Evolutionary conservation across 2,797 vertebrate species (phyloP).

Genomic region (Calcarius lapponicus): DNA sequence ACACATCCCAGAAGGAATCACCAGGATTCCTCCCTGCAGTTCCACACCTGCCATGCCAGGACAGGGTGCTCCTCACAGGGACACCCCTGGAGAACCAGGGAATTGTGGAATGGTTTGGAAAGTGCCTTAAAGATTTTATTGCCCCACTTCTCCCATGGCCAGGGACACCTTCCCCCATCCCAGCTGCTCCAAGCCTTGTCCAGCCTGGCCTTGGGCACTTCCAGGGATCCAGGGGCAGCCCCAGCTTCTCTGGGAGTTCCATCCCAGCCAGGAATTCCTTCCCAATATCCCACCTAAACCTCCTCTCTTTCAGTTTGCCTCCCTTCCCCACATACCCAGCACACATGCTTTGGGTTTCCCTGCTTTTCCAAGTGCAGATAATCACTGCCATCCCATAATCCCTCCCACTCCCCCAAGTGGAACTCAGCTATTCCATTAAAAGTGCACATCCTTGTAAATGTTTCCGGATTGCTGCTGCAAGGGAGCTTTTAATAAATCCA

Average conservation of each 20-base stretch:
- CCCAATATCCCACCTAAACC: neutral
- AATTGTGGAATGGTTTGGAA: neutral
- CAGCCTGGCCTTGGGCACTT: fast-evolving
- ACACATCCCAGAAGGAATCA: fast-evolving
- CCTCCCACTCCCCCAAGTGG: neutral
- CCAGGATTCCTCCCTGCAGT: fast-evolving
- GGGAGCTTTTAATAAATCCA: conserved; percentile 44
- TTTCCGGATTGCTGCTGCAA: conserved; percentile 25
- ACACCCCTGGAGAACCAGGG: fast-evolving
- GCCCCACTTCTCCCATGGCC: neutral
- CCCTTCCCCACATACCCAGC: neutral
- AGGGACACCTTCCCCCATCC: fast-evolving
- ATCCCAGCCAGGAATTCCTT: neutral
- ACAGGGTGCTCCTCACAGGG: neutral
- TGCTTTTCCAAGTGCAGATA: neutral
- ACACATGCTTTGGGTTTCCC: neutral
- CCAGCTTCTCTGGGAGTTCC: neutral
- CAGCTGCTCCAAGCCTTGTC: neutral
- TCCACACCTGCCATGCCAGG: fast-evolving
- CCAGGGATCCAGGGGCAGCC: neutral
- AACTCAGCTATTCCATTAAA: conserved; percentile 24
- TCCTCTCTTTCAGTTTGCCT: too few species aligned
- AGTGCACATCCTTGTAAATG: neutral
- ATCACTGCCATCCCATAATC: neutral
- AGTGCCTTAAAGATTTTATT: fast-evolving